Conservation (phyloP, 2,888 invertebrate genomes). For the Heliconius cydno region DNA sequence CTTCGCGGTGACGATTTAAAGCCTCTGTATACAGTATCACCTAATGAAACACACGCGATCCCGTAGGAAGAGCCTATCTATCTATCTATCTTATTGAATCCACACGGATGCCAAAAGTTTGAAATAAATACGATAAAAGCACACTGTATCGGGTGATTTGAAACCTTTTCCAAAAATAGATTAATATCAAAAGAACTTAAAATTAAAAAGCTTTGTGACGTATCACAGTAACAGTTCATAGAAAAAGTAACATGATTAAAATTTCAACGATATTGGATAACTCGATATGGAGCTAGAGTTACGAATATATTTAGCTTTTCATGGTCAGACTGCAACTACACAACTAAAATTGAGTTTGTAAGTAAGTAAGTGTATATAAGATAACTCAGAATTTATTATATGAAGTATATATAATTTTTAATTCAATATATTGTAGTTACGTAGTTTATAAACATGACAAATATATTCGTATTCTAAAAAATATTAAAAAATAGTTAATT, state of each 20-base stretch:
- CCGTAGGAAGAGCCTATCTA: conserved; percentile 31
- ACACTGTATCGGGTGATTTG: too few relatives aligned
- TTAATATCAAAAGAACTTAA: background rate
- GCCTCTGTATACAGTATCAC: conserved; percentile 42
- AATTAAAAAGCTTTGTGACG: background rate
- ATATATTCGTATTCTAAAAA: too few relatives aligned
- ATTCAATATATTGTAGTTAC: background rate
- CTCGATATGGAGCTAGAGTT: background rate
- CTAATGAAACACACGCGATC: conserved; percentile 35
- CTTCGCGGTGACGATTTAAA: conserved; percentile 39
- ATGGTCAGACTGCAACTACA: background rate
- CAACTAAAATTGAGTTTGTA: background rate
- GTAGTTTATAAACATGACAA: background rate
- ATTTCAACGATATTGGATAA: background rate
- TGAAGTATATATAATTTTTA: background rate
- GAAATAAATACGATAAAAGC: background rate
- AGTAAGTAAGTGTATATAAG: conserved; percentile 1
- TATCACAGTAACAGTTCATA: background rate
- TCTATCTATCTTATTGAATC: background rate
- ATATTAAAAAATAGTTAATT: too few relatives aligned
- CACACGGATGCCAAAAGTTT: background rate
- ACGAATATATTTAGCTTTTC: background rate
- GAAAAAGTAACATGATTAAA: background rate
- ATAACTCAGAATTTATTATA: background rate
- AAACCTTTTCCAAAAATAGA: background rate